These are phyloP conservation scores for Ceriagrion tenellum DNA, from an alignment of 2,888 invertebrate species.

Conservation along the genomic window DNA sequence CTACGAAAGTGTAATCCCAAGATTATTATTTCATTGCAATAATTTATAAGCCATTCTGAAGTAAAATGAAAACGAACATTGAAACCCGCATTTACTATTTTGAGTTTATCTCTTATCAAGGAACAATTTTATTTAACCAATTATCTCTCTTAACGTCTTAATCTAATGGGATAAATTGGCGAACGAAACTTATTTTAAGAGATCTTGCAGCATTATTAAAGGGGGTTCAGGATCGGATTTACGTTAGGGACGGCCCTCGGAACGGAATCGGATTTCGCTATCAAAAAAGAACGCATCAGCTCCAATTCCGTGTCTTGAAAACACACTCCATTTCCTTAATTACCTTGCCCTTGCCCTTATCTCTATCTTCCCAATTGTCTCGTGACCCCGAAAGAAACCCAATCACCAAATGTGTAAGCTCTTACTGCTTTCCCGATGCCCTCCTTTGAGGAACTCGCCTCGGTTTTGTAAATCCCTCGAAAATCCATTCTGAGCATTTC, in stretches of 20 bases:
- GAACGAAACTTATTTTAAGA: too few relatives aligned
- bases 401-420: background rate
- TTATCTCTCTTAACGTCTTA: too few relatives aligned
- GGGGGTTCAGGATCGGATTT: too few relatives aligned
- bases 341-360: background rate
- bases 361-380: background rate
- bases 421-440: background rate
- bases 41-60: too few relatives aligned
- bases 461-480: background rate
- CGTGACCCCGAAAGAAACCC: background rate
- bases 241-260: background rate
- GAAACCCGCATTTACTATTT: too few relatives aligned
- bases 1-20: too few relatives aligned
- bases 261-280: background rate
- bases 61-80: too few relatives aligned
- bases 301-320: background rate
- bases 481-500: background rate
- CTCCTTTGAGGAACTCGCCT: background rate
- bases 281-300: background rate
- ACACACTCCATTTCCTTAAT: background rate
- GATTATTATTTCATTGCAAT: too few relatives aligned
- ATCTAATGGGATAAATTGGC: too few relatives aligned
- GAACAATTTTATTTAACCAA: too few relatives aligned
- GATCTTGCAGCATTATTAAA: too few relatives aligned
- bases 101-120: too few relatives aligned